Evolutionary conservation across 1,140 invertebrate genomes (phyloP).

Genomic region (Dendroctonus ponderosae): DNA sequence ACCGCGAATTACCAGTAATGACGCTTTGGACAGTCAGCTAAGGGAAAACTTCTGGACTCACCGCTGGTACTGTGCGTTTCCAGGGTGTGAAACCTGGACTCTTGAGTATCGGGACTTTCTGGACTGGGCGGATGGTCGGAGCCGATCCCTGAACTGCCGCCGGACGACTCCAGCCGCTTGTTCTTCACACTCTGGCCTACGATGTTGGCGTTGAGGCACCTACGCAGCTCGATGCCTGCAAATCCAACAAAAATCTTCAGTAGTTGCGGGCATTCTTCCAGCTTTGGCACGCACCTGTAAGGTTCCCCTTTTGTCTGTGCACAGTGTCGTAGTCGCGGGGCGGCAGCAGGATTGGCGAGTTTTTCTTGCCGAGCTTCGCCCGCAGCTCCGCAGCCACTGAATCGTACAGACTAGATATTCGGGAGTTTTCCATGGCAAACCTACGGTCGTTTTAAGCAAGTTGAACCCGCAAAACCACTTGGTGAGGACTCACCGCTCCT

Average conservation of each 20-base stretch:
- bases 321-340: slow-evolving; percentile 92
- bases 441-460: slow-evolving; percentile 42
- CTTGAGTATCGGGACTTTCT: slow-evolving; percentile 55
- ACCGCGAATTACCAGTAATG: not conserved
- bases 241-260: not conserved
- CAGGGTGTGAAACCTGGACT: slow-evolving; percentile 44
- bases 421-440: slow-evolving; percentile 46
- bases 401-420: slow-evolving; percentile 77
- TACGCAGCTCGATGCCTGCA: slow-evolving; percentile 68
- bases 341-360: slow-evolving; percentile 80
- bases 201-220: slow-evolving; percentile 71
- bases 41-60: slow-evolving; percentile 43
- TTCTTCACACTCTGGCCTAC: slow-evolving; percentile 62
- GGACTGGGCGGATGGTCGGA: slow-evolving; percentile 84
- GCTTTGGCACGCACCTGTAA: slow-evolving; percentile 55
- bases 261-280: not conserved
- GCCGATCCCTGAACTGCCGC: slow-evolving; percentile 76
- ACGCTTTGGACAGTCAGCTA: not conserved
- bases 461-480: not conserved
- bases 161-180: slow-evolving; percentile 51
- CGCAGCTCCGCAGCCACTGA: slow-evolving; percentile 88
- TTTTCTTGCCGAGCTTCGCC: slow-evolving; percentile 75
- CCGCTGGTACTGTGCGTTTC: slow-evolving; percentile 57
- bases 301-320: slow-evolving; percentile 78
- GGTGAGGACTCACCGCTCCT: slow-evolving; percentile 55